Base-by-base conservation (phyloP, 2,888 invertebrate species). In the Dryococelus australis region DNA sequence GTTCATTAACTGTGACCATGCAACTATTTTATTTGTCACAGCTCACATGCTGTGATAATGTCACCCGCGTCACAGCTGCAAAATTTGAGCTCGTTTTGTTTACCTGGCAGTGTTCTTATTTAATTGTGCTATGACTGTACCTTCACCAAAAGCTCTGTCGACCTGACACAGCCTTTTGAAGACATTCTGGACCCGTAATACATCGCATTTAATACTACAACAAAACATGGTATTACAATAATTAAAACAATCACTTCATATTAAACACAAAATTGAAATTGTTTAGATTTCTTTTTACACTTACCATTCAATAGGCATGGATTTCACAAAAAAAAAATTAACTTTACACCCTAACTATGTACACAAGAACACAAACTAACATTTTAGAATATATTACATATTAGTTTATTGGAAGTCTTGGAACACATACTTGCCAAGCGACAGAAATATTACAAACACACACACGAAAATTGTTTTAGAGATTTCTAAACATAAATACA, bases 31-130 rank as follows among this genome's bases (percentile, higher is more conserved):
- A 65, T 65, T 65, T 16, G n/a, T 65, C 65, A 65, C n/a, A 65
- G 0, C 8, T 24, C 24, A 24, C 65, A 65, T 24, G n/a, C 65
- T 65, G 65, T n/a, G n/a, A n/a, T 24, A 65, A 51, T 51, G 51
- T 65, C 16, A 65, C 65, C 8, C 8, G n/a, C 65, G 0, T 65
- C n/a, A 65, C 65, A 65, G 65, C 65, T 65, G 65, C 65, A 24
- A 24, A 65, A 24, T 20, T 65, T 65, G n/a, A 65, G 65, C 65
- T n/a, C n/a, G 16, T 5, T 65, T 65, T 20, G 16, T n/a, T n/a
- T 65, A n/a, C 65, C 65, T 65, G 65, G 65, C 65, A 65, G 65
- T 65, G 65, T 65, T 65, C 65, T 65, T n/a, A 65, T 65, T 65
- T 65, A 1, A 65, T 10, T 65, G 10, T 10, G n/a, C 8, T 65